Evolutionary conservation across 2,113 vertebrate genomes (phyloP), one percentile per base, ranked within the genome.

Genomic region (Caracal caracal): DNA sequence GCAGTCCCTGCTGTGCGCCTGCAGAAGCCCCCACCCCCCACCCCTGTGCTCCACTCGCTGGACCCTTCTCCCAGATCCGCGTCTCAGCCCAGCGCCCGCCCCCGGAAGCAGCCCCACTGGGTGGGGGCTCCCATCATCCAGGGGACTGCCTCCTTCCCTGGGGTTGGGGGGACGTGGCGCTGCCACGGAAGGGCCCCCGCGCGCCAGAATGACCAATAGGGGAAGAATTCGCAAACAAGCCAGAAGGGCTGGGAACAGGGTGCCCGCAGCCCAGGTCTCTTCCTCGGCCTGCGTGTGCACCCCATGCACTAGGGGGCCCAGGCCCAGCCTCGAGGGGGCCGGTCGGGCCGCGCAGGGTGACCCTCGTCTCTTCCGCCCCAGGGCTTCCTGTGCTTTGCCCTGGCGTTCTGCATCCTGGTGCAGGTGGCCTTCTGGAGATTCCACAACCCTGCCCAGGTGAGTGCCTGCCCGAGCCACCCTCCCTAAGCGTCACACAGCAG

Each of bases 301-400:
- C 56, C 56, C 19, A 2, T 59, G 56, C 56, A 53, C 51, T 13
- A 49, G 51, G 7, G 3, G 26, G 37, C 37, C 15, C 70, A 3
- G 2, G 80, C 9, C 9, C 40, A 0, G 2, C 26, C 59, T 12
- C 3, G 17, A 56, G 51, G 79, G 17, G 59, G 59, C 16, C 28
- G 2, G 2, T n/a, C 8, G 5, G 35, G 76, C n/a, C 4, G 0
- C 8, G 8, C 3, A 1, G 0, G 2, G 1, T 87, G 33, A 96
- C 68, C 28, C 0, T 1, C 0, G 4, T n/a, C 73, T 16, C 92
- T 43, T 92, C 79, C 80, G 33, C 90, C 95, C 56, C 96, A 99
- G 99, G 98, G 97, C 17, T 98, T 99, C 98, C 97, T 98, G 96
- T 98, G 98, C 92, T 99, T 98, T 12, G 96, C 98, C 22, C 83